Base-by-base conservation (phyloP, 2,113 vertebrate genomes). In the Oryctolagus cuniculus region DNA sequence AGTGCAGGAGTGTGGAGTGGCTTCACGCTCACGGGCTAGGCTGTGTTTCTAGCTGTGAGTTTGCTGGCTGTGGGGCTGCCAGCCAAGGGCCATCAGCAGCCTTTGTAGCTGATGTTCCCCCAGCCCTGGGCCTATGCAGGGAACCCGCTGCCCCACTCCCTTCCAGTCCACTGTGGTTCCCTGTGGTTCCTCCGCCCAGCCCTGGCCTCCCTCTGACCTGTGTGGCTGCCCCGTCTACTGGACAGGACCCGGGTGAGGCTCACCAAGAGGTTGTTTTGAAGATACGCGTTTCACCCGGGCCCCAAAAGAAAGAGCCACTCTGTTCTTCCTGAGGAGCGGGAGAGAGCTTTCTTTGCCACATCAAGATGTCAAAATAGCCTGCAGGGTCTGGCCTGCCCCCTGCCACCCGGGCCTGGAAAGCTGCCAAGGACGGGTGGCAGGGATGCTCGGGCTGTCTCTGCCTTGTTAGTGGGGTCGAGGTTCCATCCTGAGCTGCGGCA, bases 381-480 rank as follows among this genome's bases (percentile, higher is more conserved):
- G 61, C 1, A 3, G 27, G 9, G 36, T 70, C 87, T 66, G 69
- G 66, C 55, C 44, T 79, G 31, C 78, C 66, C 17, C 6, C 75
- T 7, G 1, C n/a, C 10, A 88, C 72, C 15, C 31, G 49, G 85
- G 27, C 36, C 91, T 53, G 82, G 94, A 93, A 72, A 29, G 88
- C 44, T 0, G 1, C 64, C 67, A 15, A 2, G 17, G n/a, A 36
- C 6, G 2, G 16, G 72, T 70, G 95, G 61, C 19, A 34, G 82
- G 58, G 67, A 29, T 1, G 10, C 22, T 90, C 49, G 61, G 36
- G n/a, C 73, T 44, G 2, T 22, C 67, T 91, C 7, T 3, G 82
- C 87, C 97, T 97, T 69, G 11, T 94, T 94, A 95, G 78, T 12
- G 5, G 27, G 67, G 49, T 69, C 13, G 10, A 91, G 11, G 61